Base-by-base conservation (phyloP, 1,140 invertebrate genomes). In the Dufourea novaeangliae region DNA sequence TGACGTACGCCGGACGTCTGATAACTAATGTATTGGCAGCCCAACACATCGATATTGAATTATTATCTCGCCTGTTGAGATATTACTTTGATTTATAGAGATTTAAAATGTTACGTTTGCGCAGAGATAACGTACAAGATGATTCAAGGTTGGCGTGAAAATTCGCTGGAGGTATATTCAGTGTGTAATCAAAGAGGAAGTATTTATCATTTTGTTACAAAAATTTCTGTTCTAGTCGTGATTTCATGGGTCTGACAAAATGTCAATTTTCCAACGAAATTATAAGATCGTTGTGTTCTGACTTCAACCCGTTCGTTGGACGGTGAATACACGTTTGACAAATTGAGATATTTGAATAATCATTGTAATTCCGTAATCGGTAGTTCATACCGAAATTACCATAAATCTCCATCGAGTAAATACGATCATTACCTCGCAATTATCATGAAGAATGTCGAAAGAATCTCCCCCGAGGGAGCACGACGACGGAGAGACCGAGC, bases 321-420 rank as follows among this genome's bases (percentile, higher is more conserved):
- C 46, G 20, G 4, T 1, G 3, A 17, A n/a, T 7, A n/a, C n/a
- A n/a, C 3, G 4, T n/a, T n/a, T n/a, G 20, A 50, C 17, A 50
- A n/a, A 50, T 50, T n/a, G 46, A 50, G 46, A 50, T 50, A n/a
- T 50, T 50, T n/a, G 46, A n/a, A 7, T n/a, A n/a, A 50, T 50
- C n/a, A 50, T 17, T n/a, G 46, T 50, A 50, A 50, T 50, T 6
- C 46, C 46, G 46, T 3, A n/a, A 7, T 7, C 46, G 27, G 3
- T n/a, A n/a, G n/a, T n/a, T n/a, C n/a, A n/a, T n/a, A n/a, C n/a
- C n/a, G n/a, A n/a, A n/a, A n/a, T n/a, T n/a, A 17, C 7, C 1
- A 61, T 22, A 20, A 37, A n/a, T 17, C 41, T 11, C 6, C 6
- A 0, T 29, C 7, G 32, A 27, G 12, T 8, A 57, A 39, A 54